Evolutionary conservation across 2,113 vertebrate species (phyloP).

Genomic region (Cyphomyrus plagiostoma): DNA sequence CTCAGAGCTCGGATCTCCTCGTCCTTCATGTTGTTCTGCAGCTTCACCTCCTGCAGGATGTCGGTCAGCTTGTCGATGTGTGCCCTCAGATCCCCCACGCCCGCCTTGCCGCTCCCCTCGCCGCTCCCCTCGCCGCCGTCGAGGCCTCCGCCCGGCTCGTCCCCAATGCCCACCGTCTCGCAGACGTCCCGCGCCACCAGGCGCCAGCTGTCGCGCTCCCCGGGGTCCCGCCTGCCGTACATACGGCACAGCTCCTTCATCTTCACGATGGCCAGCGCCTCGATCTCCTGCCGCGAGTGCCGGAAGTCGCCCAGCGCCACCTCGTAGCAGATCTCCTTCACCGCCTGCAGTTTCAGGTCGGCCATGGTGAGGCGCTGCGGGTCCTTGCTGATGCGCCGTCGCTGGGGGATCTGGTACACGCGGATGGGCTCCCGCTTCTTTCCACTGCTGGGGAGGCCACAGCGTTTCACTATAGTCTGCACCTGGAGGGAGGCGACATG

Average conservation of each 20-base stretch:
- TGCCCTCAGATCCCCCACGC: constrained; percentile 71
- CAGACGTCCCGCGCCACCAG: constrained; percentile 79
- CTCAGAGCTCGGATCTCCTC: constrained; percentile 76
- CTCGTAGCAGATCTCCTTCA: constrained; percentile 86
- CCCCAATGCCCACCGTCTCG: constrained; percentile 76
- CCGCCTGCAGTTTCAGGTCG: constrained; percentile 78
- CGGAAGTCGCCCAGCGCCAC: constrained; percentile 79
- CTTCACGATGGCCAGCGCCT: constrained; percentile 78
- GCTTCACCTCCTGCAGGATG: constrained; percentile 79
- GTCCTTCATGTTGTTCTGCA: constrained; percentile 89
- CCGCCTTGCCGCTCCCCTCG: constrained; percentile 35
- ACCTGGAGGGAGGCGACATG: constrained; percentile 48
- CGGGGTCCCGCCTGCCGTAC: constrained; percentile 67
- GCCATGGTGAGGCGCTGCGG: constrained; percentile 67
- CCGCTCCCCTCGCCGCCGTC: constrained; percentile 30
- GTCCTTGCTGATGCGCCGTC: constrained; percentile 72
- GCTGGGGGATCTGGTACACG: constrained; percentile 80
- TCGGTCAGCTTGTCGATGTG: constrained; percentile 82
- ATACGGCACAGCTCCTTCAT: constrained; percentile 80
- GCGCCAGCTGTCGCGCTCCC: constrained; percentile 69
- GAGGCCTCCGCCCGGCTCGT: constrained; percentile 47
- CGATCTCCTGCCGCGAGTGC: constrained; percentile 75
- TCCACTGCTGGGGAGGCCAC: constrained; percentile 78
- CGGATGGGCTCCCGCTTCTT: constrained; percentile 72
- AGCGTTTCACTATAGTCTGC: constrained; percentile 77